These are phyloP conservation scores for Antennarius maculatus DNA, from an alignment of 2,797 vertebrate genomes.

Conservation along the genomic window DNA sequence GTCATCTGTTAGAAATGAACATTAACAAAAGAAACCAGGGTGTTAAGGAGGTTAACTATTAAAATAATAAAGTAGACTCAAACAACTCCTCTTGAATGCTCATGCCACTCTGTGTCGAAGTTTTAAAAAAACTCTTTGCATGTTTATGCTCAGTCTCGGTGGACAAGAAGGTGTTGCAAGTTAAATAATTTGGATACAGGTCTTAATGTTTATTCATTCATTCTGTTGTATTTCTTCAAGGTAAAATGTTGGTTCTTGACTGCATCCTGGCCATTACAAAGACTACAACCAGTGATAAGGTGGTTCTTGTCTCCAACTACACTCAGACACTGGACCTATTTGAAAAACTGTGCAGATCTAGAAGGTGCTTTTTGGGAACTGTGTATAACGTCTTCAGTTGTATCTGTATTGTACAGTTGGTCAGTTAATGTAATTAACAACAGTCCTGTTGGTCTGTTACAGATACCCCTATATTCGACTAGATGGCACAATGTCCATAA, in stretches of 20 bases:
- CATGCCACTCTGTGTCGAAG: too few relatives aligned
- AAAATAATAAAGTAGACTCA: too few relatives aligned
- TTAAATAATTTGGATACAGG: not conserved
- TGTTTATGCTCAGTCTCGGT: too few relatives aligned
- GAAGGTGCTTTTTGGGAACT: slow-evolving; percentile 81
- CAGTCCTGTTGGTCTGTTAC: slow-evolving; percentile 10
- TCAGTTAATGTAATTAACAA: not conserved
- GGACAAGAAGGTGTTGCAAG: too few relatives aligned
- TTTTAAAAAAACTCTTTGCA: too few relatives aligned
- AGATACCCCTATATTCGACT: slow-evolving; percentile 95
- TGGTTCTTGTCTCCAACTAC: slow-evolving; percentile 97
- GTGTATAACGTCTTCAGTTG: not conserved
- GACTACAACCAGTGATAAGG: slow-evolving; percentile 90
- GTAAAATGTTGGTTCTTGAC: slow-evolving; percentile 97
- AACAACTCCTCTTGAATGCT: too few relatives aligned
- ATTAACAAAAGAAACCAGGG: too few relatives aligned
- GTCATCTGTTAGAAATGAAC: too few relatives aligned
- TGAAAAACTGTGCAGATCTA: slow-evolving; percentile 92
- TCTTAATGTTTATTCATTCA: not conserved
- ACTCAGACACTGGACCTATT: slow-evolving; percentile 97
- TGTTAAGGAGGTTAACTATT: too few relatives aligned
- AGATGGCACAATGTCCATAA: slow-evolving; percentile 98
- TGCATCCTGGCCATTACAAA: slow-evolving; percentile 94
- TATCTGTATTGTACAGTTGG: not conserved
- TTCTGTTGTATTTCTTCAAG: slow-evolving; percentile 65